Evolutionary conservation across 30 jellyfish, hydroid and myxozoan genomes (phyloP).

Genomic region (Aurelia coerulea): DNA sequence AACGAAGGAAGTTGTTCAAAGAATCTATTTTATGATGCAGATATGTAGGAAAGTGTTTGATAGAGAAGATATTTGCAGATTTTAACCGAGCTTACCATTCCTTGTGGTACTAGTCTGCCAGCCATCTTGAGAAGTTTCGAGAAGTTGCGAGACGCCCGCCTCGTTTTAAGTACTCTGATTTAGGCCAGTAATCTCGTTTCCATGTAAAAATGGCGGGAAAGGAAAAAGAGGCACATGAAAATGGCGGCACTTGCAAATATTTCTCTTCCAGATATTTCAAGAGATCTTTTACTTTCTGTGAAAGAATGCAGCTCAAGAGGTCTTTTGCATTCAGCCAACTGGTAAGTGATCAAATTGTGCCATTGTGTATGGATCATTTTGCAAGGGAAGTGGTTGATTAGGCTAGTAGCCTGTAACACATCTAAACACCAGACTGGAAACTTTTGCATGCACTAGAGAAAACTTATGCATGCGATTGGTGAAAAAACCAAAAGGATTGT

Average conservation of each 20-base stretch:
- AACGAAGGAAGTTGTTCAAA: not conserved
- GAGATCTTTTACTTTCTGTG: constrained; percentile 50
- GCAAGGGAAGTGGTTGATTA: no score
- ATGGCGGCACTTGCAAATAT: constrained; percentile 67
- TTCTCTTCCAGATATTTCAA: constrained; percentile 52
- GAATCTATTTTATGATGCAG: no score
- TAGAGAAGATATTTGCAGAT: no score
- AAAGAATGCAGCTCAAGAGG: constrained; percentile 75
- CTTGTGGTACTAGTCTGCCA: constrained; percentile 55
- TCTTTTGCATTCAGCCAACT: constrained; percentile 64
- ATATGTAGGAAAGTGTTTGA: no score
- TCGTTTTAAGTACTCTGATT: constrained; percentile 1
- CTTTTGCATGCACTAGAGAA: no score
- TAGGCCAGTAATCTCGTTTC: no score
- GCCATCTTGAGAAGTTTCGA: constrained; percentile 73
- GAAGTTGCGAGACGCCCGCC: constrained; percentile 19
- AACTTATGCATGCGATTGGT: no score
- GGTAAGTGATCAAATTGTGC: constrained; percentile 32
- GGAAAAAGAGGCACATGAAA: not conserved
- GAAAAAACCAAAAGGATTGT: no score
- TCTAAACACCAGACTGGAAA: no score
- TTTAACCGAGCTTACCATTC: constrained; percentile 33
- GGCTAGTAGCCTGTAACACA: no score
- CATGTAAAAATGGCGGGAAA: no score
- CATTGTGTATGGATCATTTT: no score